Evolutionary conservation across 2,797 vertebrate species (phyloP), one percentile per base, ranked within the genome.

Genomic region (Chrysocyon brachyurus): DNA sequence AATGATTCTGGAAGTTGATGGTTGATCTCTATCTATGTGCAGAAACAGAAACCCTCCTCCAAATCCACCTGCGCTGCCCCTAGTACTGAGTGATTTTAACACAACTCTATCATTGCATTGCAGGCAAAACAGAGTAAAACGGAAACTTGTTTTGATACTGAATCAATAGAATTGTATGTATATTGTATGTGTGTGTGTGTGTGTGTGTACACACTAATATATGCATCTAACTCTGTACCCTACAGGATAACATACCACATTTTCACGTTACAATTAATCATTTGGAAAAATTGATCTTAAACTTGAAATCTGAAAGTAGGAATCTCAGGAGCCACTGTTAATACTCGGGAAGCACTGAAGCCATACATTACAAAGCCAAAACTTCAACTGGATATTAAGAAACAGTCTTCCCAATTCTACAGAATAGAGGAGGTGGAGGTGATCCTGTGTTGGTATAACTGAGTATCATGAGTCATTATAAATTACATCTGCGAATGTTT

Each of bases 71-170:
- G 12, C 17, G 6, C 11, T 2, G 31, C 31, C 68, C 19, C 82
- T 15, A 26, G 8, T 46, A 1, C 12, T 33, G 15, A 21, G n/a
- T n/a, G 40, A 61, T 54, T 64, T 11, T 17, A 52, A 4, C 5
- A 5, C 1, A 21, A 3, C 7, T 5, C 12, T 28, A 0, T 46
- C 54, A 31, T 6, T 1, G 10, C 46, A 28, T 46, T 7, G 7
- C 33, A 70, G 12, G 16, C 21, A 31, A n/a, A 87, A 75, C 36
- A 61, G 56, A 49, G n/a, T 0, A 16, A 77, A 36, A 0, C 5
- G 26, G n/a, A 61, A 56, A 16, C 9, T 33, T 33, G 11, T 68
- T 15, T 1, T 77, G 24, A n/a, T 21, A 46, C 8, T 17, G 36
- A 70, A 54, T 40, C 57, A 31, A 26, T 16, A 61, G 22, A 33